These are phyloP conservation scores for Sesamia inferens DNA, from an alignment of 2,888 invertebrate species.

Conservation along the genomic window DNA sequence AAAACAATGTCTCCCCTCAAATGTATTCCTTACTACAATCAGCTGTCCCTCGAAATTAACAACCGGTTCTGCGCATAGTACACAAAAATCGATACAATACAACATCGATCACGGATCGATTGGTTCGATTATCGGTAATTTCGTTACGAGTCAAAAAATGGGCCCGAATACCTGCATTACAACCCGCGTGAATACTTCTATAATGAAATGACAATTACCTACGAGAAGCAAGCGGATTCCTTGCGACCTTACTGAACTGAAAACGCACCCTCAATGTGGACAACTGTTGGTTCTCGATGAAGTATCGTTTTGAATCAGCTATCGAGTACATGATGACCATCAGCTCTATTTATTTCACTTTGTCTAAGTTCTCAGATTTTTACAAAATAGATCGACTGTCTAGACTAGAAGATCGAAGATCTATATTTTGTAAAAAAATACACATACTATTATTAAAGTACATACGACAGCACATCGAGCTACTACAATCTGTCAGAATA, in stretches of 20 bases:
- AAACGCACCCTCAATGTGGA: slow-evolving; percentile 10
- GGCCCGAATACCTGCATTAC: slow-evolving; percentile 74
- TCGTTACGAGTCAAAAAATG: slow-evolving; percentile 80
- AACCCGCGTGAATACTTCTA: slow-evolving; percentile 83
- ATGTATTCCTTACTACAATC: slow-evolving; percentile 46
- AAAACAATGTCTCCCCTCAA: slow-evolving; percentile 27
- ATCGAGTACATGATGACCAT: not conserved
- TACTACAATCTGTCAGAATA: too few species aligned
- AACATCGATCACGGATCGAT: slow-evolving; percentile 82
- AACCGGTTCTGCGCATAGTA: slow-evolving; percentile 49
- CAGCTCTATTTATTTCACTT: not conserved
- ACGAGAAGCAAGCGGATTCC: slow-evolving; percentile 78
- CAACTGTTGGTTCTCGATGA: slow-evolving; percentile 70
- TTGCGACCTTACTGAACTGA: slow-evolving; percentile 66
- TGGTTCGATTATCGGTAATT: slow-evolving; percentile 87
- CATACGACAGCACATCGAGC: too few species aligned
- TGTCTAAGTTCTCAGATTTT: not conserved
- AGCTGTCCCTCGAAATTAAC: slow-evolving; percentile 53
- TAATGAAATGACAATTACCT: slow-evolving; percentile 89
- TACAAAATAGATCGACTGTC: not conserved
- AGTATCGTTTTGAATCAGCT: slow-evolving; percentile 11
- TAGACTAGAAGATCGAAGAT: not conserved
- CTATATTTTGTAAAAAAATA: too few species aligned
- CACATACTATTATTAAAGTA: too few species aligned
- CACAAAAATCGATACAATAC: slow-evolving; percentile 68